phyloP scores from a whole-genome alignment of 2,888 invertebrate species.

The Ctenicera cuprea region DNA sequence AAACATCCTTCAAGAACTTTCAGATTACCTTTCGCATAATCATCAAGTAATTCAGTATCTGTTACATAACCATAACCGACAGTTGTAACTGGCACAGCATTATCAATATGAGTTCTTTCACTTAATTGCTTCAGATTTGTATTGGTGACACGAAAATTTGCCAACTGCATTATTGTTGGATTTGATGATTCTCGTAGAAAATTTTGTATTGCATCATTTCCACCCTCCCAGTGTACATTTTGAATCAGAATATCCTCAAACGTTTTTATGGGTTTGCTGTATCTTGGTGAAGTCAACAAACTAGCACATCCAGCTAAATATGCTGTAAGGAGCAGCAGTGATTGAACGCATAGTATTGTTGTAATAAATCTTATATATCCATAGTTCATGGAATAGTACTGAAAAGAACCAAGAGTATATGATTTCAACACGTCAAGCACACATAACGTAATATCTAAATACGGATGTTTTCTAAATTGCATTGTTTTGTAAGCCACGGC shows the following conservation, averaged over 20 bases:
- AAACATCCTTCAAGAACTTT: too few relatives aligned
- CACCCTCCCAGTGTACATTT: conserved; percentile 54
- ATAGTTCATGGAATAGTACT: not conserved
- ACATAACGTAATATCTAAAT: conserved; percentile 2
- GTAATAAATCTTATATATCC: conserved; percentile 27
- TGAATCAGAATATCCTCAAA: conserved; percentile 55
- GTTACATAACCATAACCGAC: too few relatives aligned
- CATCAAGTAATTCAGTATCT: too few relatives aligned
- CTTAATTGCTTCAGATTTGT: conserved; percentile 54
- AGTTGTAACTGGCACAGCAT: too few relatives aligned
- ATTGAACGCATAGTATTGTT: conserved; percentile 31
- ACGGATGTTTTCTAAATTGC: conserved; percentile 15
- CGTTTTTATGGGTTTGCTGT: conserved; percentile 35
- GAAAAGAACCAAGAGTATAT: conserved; percentile 17
- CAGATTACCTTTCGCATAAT: too few relatives aligned
- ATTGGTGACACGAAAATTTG: too few relatives aligned
- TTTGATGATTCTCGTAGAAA: too few relatives aligned
- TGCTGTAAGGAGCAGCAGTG: conserved; percentile 38
- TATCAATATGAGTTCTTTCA: conserved; percentile 11
- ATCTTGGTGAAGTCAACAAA: conserved; percentile 38
- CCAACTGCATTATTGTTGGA: too few relatives aligned
- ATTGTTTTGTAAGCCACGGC: conserved; percentile 1
- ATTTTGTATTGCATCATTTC: too few relatives aligned
- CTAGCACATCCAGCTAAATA: conserved; percentile 50
- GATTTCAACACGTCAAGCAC: conserved; percentile 23